Evolutionary conservation across 2,113 vertebrate species (phyloP), one percentile per base, ranked within the genome.

Genomic region (Naja naja): DNA sequence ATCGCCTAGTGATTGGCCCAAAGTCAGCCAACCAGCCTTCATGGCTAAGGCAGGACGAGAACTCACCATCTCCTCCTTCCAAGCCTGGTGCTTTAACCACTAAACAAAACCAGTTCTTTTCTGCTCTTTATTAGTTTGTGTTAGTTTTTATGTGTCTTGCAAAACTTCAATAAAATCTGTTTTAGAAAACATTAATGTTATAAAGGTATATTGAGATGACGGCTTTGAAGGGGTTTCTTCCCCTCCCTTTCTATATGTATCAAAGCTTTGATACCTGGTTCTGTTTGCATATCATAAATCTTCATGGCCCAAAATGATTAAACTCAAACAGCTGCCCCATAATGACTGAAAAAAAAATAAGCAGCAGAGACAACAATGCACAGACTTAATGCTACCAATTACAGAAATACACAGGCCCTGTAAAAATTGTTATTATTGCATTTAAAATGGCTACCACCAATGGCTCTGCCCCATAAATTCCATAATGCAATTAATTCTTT

Each of bases 21-120:
- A 64, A 14, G 27, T 64, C 27, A 64, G 11, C 10, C 27, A 64
- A 64, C 10, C 60, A 14, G 12, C 27, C 5, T 64, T 14, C 60
- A n/a, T 4, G 0, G 1, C n/a, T 14, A 69, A n/a, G 4, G 30
- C 3, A 14, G 60, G 1, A 14, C 0, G 10, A 64, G 60, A n/a
- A 64, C 12, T n/a, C 64, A n/a, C 12, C 27, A 27, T 64, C 60
- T 14, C 30, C 11, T n/a, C 4, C 60, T 14, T 30, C 60, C 30
- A 4, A 64, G 27, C 27, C 27, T n/a, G 27, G 11, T 64, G 60
- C 30, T n/a, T n/a, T 64, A 64, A 64, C 27, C 27, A n/a, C 30
- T 14, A n/a, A 30, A 14, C 60, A 12, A n/a, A 14, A 14, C 4
- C 14, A 64, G 1, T 64, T 64, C 30, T 69, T 2, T n/a, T 69